Base-by-base conservation (phyloP, 2,888 invertebrate genomes). In the Drosophila subquinaria region DNA sequence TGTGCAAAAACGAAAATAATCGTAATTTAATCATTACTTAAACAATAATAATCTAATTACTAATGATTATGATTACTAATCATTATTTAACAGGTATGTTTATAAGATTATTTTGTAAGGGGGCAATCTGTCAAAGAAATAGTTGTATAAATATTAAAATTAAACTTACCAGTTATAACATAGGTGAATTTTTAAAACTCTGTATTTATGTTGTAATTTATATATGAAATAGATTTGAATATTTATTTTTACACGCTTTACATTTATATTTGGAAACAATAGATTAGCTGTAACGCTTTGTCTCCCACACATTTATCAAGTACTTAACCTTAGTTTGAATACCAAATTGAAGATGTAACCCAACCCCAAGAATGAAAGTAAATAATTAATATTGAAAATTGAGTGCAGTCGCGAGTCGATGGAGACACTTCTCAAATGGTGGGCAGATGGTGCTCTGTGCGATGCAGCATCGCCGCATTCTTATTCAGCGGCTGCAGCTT, bases 401-500 rank as follows among this genome's bases (percentile, higher is more conserved):
- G 42, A 63, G 66, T 59, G 67, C 67, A 47, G 51, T 59, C 48
- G 13, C 35, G 61, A 35, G 52, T 33, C 23, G 36, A 33, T 17
- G n/a, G 48, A 23, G n/a, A 45, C 56, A n/a, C 61, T 40, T 17
- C 75, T 91, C 70, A 92, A 72, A 93, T 93, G 33, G 93, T 93
- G 69, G 93, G 93, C 78, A 93, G 86, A 81, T 93, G 93, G 76
- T 93, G 93, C 79, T 93, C 93, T 59, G 91, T 91, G 75, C 92
- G 88, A 68, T 92, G 91, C 53, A 89, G 81, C 62, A 91, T 71
- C 15, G 86, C 86, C 15, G 82, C 79, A 62, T 92, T 90, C 72
- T 91, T 92, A 70, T 92, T 93, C 47, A 93, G 83, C 42, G 92
- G 91, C 79, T 92, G 92, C 53, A 91, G 73, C 74, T 92, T 92